Percentiles rank a stretch among this genome's conserved stretches.
Evolutionary conservation across 2,113 vertebrate species (phyloP).

Genomic region (Zosterops borbonicus): DNA sequence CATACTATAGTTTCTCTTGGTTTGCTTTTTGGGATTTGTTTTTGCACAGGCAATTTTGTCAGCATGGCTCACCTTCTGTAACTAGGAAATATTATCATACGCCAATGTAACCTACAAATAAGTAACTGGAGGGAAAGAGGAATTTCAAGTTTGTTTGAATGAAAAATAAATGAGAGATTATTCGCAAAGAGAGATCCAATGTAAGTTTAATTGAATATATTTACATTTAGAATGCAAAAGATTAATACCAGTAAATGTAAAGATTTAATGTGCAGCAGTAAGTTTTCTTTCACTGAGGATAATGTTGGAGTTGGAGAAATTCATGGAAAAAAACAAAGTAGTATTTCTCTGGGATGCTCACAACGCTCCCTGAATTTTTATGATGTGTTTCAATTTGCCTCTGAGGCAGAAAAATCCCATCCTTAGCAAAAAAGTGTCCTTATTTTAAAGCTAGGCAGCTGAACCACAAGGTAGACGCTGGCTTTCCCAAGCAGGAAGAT

Average conservation of each 20-base stretch:
- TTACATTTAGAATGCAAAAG: slow-evolving; percentile 4
- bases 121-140: not conserved
- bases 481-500: not conserved
- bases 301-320: not conserved
- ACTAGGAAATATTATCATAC: not conserved
- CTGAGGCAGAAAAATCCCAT: not conserved
- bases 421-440: not conserved
- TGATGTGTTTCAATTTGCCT: not conserved
- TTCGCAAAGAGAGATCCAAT: not conserved
- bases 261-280: not conserved
- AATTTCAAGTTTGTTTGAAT: not conserved
- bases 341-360: not conserved
- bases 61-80: not conserved
- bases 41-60: not conserved
- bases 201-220: not conserved
- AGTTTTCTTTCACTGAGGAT: not conserved
- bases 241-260: not conserved
- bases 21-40: not conserved
- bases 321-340: not conserved
- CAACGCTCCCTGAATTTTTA: not conserved
- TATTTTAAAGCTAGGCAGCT: not conserved
- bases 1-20: not conserved
- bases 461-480: not conserved
- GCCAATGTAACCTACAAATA: not conserved
- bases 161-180: slow-evolving; percentile 42